Base-by-base conservation (phyloP, 30 jellyfish, hydroid and myxozoan genomes). In the Hydractinia symbiolongicarpus region DNA sequence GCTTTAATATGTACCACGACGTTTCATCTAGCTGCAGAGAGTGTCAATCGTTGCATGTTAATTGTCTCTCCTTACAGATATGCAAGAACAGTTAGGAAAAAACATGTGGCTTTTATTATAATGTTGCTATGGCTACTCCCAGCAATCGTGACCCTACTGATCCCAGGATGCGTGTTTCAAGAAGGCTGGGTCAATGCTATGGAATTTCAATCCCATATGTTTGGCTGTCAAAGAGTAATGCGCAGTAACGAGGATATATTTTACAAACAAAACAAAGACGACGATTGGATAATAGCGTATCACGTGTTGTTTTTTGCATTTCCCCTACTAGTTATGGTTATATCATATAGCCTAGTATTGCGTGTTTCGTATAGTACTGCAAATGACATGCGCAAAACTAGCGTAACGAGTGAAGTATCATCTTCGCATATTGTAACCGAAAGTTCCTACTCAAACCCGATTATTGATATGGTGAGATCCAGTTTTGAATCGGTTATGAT, bases 11-110 rank as follows among this genome's bases (percentile, higher is more conserved):
- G 77, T 5, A 85, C 77, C 7, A 87, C 96, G 16, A 78, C 87
- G 5, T 57, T 70, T 53, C 96, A 87, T 76, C 85, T 87, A 4
- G 96, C 96, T 30, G 78, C 85, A 8, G 96, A 87, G 78, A 82
- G 96, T 79, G 51, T 87, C 9, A 82, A 87, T 60, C 85, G 96
- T 5, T 87, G 84, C 68, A 67, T 87, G 57, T 40, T 87, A 20
- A 78, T 87, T 8, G 76, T 72, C 9, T 75, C 73, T 72, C 93
- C 96, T 16, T 82, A 82, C 16, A 67, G 76, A 40, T 87, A 87
- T 61, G 88, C 67, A 9, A 44, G 21, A 50, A 54, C 77, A 54
- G 50, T 74, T 5, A 17, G 53, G 7, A 73, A 56, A 40, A 53
- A 64, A 4, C 79, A 54, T 5, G 15, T 82, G 5, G 67, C 89